phyloP scores from a whole-genome alignment of 2,888 invertebrate species.

The Lamellibrachia columna region DNA sequence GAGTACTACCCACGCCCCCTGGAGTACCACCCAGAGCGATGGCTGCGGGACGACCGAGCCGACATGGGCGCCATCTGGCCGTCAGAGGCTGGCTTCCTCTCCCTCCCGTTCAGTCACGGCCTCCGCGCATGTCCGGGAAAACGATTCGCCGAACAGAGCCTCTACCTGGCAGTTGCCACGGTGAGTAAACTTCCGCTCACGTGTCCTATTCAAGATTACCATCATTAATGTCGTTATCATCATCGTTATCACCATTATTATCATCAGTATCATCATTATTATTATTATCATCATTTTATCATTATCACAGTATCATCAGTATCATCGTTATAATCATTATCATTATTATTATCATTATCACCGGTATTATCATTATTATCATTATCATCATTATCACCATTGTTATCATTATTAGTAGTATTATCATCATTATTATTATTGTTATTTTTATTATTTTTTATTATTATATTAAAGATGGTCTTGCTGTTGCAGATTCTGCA shows the following conservation, averaged over 20 bases:
- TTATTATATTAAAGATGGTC: not conserved
- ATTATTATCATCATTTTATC: not conserved
- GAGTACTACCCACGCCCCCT: slow-evolving; percentile 39
- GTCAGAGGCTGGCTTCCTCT: slow-evolving; percentile 32
- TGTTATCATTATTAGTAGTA: not conserved
- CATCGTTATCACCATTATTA: too few relatives aligned
- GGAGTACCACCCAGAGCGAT: slow-evolving; percentile 38
- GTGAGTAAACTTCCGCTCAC: slow-evolving; percentile 27
- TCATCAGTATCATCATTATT: not conserved
- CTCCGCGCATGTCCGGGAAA: slow-evolving; percentile 37
- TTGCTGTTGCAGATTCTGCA: slow-evolving; percentile 58
- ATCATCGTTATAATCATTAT: not conserved
- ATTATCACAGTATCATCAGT: not conserved
- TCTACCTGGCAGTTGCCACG: slow-evolving; percentile 35
- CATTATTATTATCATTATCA: not conserved
- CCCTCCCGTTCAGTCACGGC: slow-evolving; percentile 37
- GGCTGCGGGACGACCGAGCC: slow-evolving; percentile 35
- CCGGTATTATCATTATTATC: not conserved
- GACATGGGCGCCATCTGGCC: slow-evolving; percentile 27
- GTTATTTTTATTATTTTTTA: not conserved
- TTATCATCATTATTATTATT: not conserved
- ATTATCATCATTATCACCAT: not conserved
- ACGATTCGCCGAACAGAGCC: slow-evolving; percentile 38
- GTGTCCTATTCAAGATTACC: not conserved
- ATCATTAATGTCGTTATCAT: not conserved